phyloP scores from a whole-genome alignment of 92 coral and sea anemone species.

The Plumapathes pennacea region DNA sequence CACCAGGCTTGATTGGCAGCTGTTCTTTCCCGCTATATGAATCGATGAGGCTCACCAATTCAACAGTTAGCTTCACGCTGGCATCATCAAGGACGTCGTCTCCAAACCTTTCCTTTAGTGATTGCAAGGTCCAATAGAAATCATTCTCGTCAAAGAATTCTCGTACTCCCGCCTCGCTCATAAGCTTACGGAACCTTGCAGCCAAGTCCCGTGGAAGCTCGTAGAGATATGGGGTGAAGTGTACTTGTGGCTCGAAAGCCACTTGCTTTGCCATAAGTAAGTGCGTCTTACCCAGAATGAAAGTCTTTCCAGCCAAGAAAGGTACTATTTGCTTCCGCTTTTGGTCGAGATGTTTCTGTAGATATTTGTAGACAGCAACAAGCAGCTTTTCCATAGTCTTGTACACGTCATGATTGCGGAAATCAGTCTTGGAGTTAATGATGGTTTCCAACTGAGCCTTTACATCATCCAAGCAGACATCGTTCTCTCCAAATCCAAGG shows the following conservation, averaged over 20 bases:
- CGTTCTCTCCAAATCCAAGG: slow-evolving; percentile 17
- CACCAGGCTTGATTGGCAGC: no score
- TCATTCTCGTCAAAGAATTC: slow-evolving; percentile 29
- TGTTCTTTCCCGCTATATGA: background rate
- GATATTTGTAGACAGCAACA: slow-evolving; percentile 30
- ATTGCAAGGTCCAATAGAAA: slow-evolving; percentile 24
- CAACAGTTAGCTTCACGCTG: slow-evolving; percentile 1
- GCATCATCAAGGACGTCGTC: slow-evolving; percentile 1
- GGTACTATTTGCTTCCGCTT: slow-evolving; percentile 6
- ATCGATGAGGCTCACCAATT: background rate
- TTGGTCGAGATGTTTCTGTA: slow-evolving; percentile 3
- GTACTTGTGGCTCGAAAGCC: slow-evolving; percentile 21
- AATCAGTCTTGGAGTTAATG: background rate
- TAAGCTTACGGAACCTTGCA: background rate
- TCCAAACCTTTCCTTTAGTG: slow-evolving; percentile 11
- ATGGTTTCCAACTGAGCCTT: slow-evolving; percentile 25
- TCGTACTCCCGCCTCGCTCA: slow-evolving; percentile 32
- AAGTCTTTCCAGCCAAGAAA: slow-evolving; percentile 12
- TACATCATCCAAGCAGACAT: slow-evolving; percentile 2
- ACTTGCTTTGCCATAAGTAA: slow-evolving; percentile 32
- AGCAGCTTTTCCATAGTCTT: slow-evolving; percentile 2
- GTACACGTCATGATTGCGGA: background rate
- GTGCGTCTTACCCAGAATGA: slow-evolving; percentile 16
- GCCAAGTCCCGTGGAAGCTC: slow-evolving; percentile 21
- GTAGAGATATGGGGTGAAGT: slow-evolving; percentile 52